These are phyloP conservation scores for Panthera tigris DNA, from an alignment of 2,113 vertebrate species.

Conservation along the genomic window DNA sequence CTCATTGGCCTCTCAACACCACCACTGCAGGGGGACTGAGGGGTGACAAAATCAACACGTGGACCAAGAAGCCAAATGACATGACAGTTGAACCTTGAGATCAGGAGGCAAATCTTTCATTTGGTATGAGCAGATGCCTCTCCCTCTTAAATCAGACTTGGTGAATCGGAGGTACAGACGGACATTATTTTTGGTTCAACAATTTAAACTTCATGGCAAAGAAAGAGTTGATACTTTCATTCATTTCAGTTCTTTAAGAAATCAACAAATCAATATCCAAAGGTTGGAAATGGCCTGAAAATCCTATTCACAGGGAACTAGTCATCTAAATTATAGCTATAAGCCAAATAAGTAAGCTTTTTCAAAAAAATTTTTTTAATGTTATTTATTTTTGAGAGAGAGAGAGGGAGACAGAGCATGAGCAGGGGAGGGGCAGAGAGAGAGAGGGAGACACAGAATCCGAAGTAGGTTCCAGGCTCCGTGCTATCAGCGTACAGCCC, in stretches of 20 bases:
- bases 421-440: too few relatives aligned
- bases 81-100: background rate
- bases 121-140: background rate
- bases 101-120: background rate
- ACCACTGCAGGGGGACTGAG: background rate
- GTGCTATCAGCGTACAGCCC: too few relatives aligned
- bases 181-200: background rate
- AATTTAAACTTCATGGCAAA: constrained; percentile 35
- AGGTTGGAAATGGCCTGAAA: constrained; percentile 9
- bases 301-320: background rate
- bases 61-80: background rate
- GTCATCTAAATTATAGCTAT: background rate
- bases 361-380: background rate
- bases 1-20: background rate
- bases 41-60: background rate
- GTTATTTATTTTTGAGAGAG: too few relatives aligned
- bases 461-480: too few relatives aligned
- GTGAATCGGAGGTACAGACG: background rate
- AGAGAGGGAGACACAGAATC: too few relatives aligned
- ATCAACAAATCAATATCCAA: constrained; percentile 14
- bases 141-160: background rate
- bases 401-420: too few relatives aligned
- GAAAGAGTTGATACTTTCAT: constrained; percentile 5
- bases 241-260: constrained; percentile 33
- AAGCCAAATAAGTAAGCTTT: background rate